phyloP scores from a whole-genome alignment of 2,888 invertebrate species.

The Hesperia comma region DNA sequence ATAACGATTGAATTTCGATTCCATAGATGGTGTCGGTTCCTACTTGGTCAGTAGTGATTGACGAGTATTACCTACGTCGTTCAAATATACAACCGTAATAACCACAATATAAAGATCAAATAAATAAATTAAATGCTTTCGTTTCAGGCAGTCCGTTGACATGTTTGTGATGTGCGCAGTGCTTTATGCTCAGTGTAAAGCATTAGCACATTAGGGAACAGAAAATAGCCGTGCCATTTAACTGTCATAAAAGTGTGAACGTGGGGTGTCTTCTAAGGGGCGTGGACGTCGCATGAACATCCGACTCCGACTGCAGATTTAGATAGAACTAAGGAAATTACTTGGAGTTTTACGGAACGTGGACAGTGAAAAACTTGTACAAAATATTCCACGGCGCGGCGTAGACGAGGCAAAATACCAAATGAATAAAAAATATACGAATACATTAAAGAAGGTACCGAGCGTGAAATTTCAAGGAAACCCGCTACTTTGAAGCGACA shows the following conservation, averaged over 20 bases:
- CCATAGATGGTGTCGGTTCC: too few species aligned
- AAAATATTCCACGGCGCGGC: conserved; percentile 7
- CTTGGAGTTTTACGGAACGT: background rate
- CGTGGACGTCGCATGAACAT: background rate
- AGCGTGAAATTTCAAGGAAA: too few species aligned
- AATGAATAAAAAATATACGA: too few species aligned
- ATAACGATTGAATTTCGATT: too few species aligned
- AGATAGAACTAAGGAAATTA: conserved; percentile 17
- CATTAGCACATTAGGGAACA: conserved; percentile 27
- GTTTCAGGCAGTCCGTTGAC: too few species aligned
- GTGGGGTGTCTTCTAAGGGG: conserved; percentile 28
- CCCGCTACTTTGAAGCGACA: too few species aligned
- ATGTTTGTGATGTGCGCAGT: background rate
- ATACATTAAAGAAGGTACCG: too few species aligned
- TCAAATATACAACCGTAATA: too few species aligned
- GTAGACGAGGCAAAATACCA: background rate
- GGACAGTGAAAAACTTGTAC: background rate
- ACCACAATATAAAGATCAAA: too few species aligned
- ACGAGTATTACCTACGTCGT: too few species aligned
- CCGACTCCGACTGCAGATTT: background rate
- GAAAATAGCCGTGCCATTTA: conserved; percentile 36
- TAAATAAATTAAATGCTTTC: too few species aligned
- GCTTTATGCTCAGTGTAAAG: conserved; percentile 19
- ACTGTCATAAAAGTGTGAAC: conserved; percentile 30
- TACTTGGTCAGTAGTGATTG: too few species aligned